A percentile compares a stretch with the other conserved stretches of the same genome.
Conservation (phyloP, 2,888 invertebrate species). For the Cryptops parisi region DNA sequence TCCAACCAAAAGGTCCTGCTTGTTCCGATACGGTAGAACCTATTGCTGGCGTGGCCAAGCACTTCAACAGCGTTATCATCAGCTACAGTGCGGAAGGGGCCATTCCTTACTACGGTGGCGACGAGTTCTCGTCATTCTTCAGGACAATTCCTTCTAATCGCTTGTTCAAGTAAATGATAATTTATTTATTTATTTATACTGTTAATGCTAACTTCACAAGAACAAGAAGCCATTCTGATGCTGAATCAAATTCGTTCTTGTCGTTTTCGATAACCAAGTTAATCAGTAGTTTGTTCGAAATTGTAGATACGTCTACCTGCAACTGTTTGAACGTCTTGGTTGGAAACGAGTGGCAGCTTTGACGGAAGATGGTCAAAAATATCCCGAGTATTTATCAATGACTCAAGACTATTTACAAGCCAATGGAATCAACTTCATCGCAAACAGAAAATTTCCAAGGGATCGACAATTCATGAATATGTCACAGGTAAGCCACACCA, state of each 20-base stretch:
- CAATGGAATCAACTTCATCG: conserved; percentile 47
- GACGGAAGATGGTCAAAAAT: conserved; percentile 63
- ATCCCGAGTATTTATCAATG: conserved; percentile 56
- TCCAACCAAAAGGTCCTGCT: conserved; percentile 58
- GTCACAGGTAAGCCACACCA: conserved; percentile 38
- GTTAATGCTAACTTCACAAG: too few species aligned
- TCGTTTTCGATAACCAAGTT: too few species aligned
- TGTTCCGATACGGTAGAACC: conserved; percentile 70
- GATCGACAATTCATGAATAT: conserved; percentile 41
- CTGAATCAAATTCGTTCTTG: neutral
- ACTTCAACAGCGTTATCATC: conserved; percentile 53
- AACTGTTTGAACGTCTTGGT: conserved; percentile 42
- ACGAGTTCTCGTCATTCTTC: conserved; percentile 58
- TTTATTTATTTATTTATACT: neutral
- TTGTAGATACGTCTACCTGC: conserved; percentile 44
- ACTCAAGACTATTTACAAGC: conserved; percentile 48
- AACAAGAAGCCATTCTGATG: too few species aligned
- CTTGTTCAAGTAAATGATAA: conserved; percentile 44
- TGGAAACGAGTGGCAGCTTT: conserved; percentile 61
- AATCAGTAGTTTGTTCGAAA: neutral
- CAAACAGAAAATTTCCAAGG: conserved; percentile 52
- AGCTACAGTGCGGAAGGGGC: conserved; percentile 67
- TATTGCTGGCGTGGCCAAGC: conserved; percentile 56
- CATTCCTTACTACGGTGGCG: conserved; percentile 48
- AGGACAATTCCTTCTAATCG: conserved; percentile 63